Evolutionary conservation across 2,113 vertebrate genomes (phyloP).

Genomic region (Cynopterus brachyotis): DNA sequence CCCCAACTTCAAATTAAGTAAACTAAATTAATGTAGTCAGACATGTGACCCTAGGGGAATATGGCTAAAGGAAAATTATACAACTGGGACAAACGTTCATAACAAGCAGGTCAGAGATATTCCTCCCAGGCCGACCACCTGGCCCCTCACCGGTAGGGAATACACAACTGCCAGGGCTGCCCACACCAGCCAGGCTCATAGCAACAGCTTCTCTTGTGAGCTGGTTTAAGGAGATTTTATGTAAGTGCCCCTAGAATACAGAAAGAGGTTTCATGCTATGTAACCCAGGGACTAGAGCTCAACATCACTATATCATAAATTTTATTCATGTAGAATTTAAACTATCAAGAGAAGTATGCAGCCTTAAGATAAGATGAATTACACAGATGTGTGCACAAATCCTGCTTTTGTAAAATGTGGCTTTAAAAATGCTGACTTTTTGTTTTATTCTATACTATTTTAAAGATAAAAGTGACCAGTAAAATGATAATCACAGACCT

Average conservation of each 20-base stretch:
- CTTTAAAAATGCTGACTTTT: not conserved
- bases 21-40: not conserved
- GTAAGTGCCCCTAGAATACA: not conserved
- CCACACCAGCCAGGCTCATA: not conserved
- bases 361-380: not conserved
- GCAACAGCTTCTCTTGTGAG: not conserved
- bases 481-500: not conserved
- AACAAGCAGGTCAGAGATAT: not conserved
- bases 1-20: not conserved
- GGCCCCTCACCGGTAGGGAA: not conserved
- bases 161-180: no score
- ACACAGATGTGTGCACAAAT: not conserved
- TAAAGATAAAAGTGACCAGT: conserved; percentile 4
- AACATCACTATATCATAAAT: not conserved
- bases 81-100: not conserved
- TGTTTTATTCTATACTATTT: not conserved
- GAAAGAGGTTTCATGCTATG: not conserved
- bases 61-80: not conserved
- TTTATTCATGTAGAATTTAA: not conserved
- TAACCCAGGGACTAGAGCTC: not conserved
- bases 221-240: not conserved
- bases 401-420: not conserved
- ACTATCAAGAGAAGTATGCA: not conserved
- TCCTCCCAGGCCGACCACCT: not conserved
- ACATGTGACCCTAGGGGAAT: not conserved